These are phyloP conservation scores for Poeciliopsis prolifica DNA, from an alignment of 2,113 vertebrate species.

Conservation along the genomic window DNA sequence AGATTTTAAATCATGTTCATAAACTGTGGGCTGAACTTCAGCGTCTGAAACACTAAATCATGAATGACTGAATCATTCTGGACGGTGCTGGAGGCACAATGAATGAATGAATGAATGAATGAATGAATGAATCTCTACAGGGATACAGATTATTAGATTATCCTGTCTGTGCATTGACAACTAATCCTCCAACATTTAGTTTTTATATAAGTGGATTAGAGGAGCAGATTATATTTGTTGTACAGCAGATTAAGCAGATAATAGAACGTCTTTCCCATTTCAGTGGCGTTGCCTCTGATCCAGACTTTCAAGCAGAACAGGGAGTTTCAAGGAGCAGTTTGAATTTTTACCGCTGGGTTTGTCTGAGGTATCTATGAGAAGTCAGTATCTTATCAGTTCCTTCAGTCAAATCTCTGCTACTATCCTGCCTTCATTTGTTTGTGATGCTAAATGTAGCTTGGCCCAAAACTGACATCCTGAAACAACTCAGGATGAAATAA, in stretches of 20 bases:
- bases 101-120: too few relatives aligned
- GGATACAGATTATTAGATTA: constrained; percentile 31
- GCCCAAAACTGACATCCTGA: too few relatives aligned
- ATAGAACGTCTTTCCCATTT: background rate
- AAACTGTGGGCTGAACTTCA: constrained; percentile 1
- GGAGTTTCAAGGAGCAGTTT: background rate
- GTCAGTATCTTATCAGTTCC: too few relatives aligned
- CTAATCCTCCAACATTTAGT: background rate
- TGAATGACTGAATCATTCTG: constrained; percentile 23
- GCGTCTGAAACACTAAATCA: constrained; percentile 50
- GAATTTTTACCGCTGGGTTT: background rate
- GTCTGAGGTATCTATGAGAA: background rate
- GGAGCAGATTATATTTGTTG: background rate
- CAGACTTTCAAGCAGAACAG: too few relatives aligned
- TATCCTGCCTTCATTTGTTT: too few relatives aligned
- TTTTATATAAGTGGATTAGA: background rate
- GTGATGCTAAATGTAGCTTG: too few relatives aligned
- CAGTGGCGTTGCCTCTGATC: background rate
- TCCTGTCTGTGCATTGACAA: constrained; percentile 13
- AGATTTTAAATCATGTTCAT: constrained; percentile 23
- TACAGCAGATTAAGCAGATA: background rate
- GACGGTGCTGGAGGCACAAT: constrained; percentile 40
- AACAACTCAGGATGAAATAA: too few relatives aligned
- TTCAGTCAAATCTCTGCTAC: too few relatives aligned
- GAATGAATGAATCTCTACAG: constrained; percentile 34